These are phyloP conservation scores for Hirtodrosophila duncani DNA, from an alignment of 2,888 invertebrate species.

Conservation along the genomic window DNA sequence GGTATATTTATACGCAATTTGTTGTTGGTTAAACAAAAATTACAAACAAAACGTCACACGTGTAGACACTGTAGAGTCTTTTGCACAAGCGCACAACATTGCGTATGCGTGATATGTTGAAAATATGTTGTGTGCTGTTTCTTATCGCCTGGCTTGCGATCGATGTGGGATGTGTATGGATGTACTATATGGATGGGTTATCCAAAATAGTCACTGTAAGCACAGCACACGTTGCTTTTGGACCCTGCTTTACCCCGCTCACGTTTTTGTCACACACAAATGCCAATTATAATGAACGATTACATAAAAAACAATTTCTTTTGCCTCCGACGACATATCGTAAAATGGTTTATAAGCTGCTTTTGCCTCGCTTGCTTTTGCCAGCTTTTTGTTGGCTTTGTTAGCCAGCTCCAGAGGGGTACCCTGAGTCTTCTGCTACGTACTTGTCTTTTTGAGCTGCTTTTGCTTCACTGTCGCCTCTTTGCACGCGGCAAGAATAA, in stretches of 20 bases:
- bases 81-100: constrained; percentile 28
- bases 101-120: constrained; percentile 56
- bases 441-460: constrained; percentile 3
- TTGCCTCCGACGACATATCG: constrained; percentile 22
- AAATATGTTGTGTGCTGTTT: constrained; percentile 24
- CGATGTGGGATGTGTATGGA: constrained; percentile 35
- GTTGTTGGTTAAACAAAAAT: too few relatives aligned
- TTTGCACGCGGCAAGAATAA: constrained; percentile 61
- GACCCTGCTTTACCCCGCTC: too few relatives aligned
- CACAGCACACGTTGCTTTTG: not conserved
- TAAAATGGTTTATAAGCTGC: constrained; percentile 52
- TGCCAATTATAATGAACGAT: constrained; percentile 67
- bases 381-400: constrained; percentile 18
- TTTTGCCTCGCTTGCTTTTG: too few relatives aligned
- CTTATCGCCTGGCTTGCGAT: constrained; percentile 40
- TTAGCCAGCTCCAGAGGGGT: constrained; percentile 19
- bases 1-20: too few relatives aligned
- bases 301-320: constrained; percentile 65
- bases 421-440: not conserved
- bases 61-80: not conserved
- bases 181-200: constrained; percentile 33
- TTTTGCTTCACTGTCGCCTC: constrained; percentile 31
- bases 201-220: not conserved
- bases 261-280: constrained; percentile 59
- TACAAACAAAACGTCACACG: too few relatives aligned